Evolutionary conservation across 2,888 invertebrate genomes (phyloP).

Genomic region (Acronicta alni): DNA sequence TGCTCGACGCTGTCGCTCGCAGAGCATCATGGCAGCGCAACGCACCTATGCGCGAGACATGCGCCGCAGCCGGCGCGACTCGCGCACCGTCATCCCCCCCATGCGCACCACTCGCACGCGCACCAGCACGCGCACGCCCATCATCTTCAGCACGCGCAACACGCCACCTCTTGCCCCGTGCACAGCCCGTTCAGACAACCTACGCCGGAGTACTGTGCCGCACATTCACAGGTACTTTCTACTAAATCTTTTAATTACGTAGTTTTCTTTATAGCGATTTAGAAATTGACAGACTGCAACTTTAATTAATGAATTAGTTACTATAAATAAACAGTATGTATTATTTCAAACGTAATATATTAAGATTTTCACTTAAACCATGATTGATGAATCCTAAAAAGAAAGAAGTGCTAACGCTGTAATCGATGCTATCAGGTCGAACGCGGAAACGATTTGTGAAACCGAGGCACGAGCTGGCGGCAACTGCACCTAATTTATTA

Average conservation of each 20-base stretch:
- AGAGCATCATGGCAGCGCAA: slow-evolving; percentile 85
- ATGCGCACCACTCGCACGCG: slow-evolving; percentile 80
- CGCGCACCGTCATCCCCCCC: slow-evolving; percentile 82
- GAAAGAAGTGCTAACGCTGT: slow-evolving; percentile 43
- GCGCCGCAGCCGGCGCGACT: slow-evolving; percentile 79
- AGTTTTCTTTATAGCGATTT: too few relatives aligned
- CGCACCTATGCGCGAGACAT: slow-evolving; percentile 84
- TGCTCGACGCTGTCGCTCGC: slow-evolving; percentile 87
- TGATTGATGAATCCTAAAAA: slow-evolving; percentile 35
- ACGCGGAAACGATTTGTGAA: slow-evolving; percentile 41
- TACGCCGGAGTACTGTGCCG: slow-evolving; percentile 85
- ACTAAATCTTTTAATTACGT: not conserved
- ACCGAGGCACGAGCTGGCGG: slow-evolving; percentile 67
- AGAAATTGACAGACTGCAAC: not conserved
- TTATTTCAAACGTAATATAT: too few relatives aligned
- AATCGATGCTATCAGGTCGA: slow-evolving; percentile 48
- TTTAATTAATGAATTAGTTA: too few relatives aligned
- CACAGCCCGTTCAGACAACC: slow-evolving; percentile 93
- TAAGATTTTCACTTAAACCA: not conserved
- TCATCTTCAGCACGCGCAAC: slow-evolving; percentile 82
- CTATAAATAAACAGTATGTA: too few relatives aligned
- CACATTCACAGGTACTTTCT: slow-evolving; percentile 81
- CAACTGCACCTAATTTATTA: slow-evolving; percentile 78
- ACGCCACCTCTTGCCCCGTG: slow-evolving; percentile 91
- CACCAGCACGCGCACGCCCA: slow-evolving; percentile 85